These are phyloP conservation scores for Vulpes vulpes DNA, from an alignment of 2,113 vertebrate genomes.

Conservation along the genomic window DNA sequence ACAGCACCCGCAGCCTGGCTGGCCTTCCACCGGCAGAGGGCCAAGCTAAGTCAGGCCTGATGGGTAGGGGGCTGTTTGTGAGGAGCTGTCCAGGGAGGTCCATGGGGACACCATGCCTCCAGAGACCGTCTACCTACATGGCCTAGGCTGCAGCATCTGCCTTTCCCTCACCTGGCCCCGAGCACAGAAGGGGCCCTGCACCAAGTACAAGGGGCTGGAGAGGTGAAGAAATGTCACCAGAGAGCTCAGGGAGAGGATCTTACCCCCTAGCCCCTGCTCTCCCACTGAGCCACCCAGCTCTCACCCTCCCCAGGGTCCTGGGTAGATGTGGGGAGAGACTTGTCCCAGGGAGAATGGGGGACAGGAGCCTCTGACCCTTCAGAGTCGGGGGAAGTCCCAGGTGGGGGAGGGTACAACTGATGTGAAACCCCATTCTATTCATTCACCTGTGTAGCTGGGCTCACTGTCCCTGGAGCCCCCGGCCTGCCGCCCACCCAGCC, in stretches of 20 bases:
- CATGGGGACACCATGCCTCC: not conserved
- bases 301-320: not conserved
- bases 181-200: not conserved
- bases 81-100: not conserved
- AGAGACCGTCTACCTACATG: fast-evolving
- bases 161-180: not conserved
- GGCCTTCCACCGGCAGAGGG: not conserved
- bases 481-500: not conserved
- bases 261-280: not conserved
- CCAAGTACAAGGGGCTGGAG: not conserved
- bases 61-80: not conserved
- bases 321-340: not conserved
- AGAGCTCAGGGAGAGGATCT: not conserved
- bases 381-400: too few species aligned
- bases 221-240: not conserved
- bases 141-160: not conserved
- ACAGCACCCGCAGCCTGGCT: not conserved
- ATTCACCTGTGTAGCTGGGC: not conserved
- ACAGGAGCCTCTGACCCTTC: not conserved
- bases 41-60: not conserved
- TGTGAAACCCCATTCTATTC: not conserved
- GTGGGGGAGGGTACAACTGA: too few species aligned
- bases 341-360: not conserved
- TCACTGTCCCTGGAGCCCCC: not conserved
- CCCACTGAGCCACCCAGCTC: not conserved